phyloP scores from a whole-genome alignment of 2,888 invertebrate species.

The Callyntrura sp. region DNA sequence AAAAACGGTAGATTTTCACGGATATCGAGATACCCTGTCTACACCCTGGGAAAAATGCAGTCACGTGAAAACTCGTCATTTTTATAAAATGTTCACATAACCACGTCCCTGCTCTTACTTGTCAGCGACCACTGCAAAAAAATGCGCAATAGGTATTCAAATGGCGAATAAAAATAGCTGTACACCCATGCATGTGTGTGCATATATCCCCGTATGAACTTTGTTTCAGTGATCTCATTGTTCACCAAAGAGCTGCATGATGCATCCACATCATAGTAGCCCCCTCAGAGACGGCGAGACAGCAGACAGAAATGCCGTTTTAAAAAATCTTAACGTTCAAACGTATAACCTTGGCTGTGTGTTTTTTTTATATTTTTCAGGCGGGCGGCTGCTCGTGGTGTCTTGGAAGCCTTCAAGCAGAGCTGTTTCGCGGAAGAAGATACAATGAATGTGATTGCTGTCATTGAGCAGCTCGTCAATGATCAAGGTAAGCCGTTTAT shows the following conservation, averaged over 20 bases:
- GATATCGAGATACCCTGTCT: no score
- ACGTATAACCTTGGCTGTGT: neutral
- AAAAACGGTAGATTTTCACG: no score
- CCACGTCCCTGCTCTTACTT: no score
- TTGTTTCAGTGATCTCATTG: neutral
- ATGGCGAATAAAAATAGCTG: no score
- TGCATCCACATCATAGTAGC: neutral
- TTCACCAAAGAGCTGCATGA: neutral
- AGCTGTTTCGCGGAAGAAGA: conserved; percentile 82
- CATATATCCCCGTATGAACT: no score
- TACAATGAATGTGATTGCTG: conserved; percentile 80
- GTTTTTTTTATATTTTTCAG: conserved; percentile 77
- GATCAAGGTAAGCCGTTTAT: conserved; percentile 81
- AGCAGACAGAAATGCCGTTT: neutral
- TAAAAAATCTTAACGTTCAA: neutral
- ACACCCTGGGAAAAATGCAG: no score
- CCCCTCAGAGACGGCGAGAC: neutral
- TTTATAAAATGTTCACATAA: no score
- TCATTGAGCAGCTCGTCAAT: conserved; percentile 83
- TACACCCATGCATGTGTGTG: no score
- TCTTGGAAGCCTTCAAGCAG: conserved; percentile 82
- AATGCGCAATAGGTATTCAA: no score
- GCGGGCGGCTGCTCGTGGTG: conserved; percentile 81
- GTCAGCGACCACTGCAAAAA: no score
- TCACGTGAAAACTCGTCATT: no score